Base-by-base conservation (phyloP, 2,797 vertebrate species). In the Pseudomugil gertrudae region DNA sequence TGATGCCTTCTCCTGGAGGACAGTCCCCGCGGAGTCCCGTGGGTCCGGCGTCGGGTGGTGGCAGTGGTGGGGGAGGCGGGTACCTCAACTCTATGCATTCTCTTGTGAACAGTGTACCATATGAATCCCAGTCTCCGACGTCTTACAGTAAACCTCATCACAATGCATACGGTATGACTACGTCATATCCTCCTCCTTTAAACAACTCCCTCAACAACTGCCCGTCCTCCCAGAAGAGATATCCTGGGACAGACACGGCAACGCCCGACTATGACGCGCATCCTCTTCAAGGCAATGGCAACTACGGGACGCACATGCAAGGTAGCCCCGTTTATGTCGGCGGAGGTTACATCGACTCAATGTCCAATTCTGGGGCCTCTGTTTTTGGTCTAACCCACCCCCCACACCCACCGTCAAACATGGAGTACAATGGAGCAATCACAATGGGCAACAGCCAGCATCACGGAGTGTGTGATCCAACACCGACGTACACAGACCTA, bases 71-170 rank as follows among this genome's bases (percentile, higher is more conserved):
- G 9, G 86, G 69, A 23, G 91, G 93, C n/a, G 95, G 94, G 79
- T 99, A 97, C 69, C 94, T 97, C 92, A 98, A 94, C 93, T 98
- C 97, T 93, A 96, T 98, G 96, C 97, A 99, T 96, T 96, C 96
- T 87, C 90, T 98, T 74, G 96, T 97, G 86, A 98, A 96, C 95
- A 97, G 95, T 90, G 95, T 97, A 59, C 95, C 95, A 13, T 99
- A 97, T 0, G 96, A 98, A 79, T 94, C 96, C 79, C 95, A 96
- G 87, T 98, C 97, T 0, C 96, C 98, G 61, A 95, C 95, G 7
- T 90, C 96, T 78, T 98, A 98, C 93, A 96, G 89, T 87, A 98
- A 98, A 92, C 93, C 94, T 88, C 95, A 96, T 88, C 95, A 96
- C 86, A 96, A 96, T 54, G 90, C 95, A 67, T 99, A 98, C 59